phyloP scores from a whole-genome alignment of 1,140 invertebrate species.

The Neelides sp. region DNA sequence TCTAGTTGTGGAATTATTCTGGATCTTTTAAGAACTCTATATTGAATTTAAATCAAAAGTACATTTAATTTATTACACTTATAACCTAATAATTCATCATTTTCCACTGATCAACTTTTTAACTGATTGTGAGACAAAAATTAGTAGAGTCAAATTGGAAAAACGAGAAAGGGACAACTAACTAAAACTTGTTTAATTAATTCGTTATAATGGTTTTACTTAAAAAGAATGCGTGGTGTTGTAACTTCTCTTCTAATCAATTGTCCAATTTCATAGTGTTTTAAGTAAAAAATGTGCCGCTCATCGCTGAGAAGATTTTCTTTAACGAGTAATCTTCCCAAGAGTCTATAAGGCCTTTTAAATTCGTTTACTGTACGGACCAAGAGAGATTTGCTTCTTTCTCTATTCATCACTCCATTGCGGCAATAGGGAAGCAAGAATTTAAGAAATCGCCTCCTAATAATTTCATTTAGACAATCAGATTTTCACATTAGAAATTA shows the following conservation, averaged over 20 bases:
- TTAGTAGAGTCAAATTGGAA: too few species aligned
- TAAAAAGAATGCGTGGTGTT: constrained; percentile 33
- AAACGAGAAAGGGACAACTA: too few species aligned
- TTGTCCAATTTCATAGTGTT: constrained; percentile 48
- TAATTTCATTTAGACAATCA: constrained; percentile 15
- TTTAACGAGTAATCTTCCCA: constrained; percentile 46
- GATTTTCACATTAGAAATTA: not conserved
- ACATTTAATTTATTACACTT: not conserved
- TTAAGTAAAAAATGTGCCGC: constrained; percentile 56
- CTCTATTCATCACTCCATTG: constrained; percentile 47
- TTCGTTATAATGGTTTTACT: constrained; percentile 47
- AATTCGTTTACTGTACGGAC: constrained; percentile 47
- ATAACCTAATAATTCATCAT: not conserved
- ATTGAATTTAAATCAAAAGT: constrained; percentile 13
- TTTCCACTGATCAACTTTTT: not conserved
- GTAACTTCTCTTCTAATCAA: constrained; percentile 38
- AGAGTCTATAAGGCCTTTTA: constrained; percentile 44
- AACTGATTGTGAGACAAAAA: too few species aligned
- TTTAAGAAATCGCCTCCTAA: constrained; percentile 39
- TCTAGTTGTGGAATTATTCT: constrained; percentile 45
- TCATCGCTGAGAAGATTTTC: constrained; percentile 50
- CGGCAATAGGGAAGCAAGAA: constrained; percentile 46
- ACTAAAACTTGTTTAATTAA: too few species aligned
- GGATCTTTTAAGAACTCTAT: constrained; percentile 50
- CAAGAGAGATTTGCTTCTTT: constrained; percentile 51